Conservation (phyloP, 2,113 vertebrate genomes). For the Cynoglossus semilaevis region DNA sequence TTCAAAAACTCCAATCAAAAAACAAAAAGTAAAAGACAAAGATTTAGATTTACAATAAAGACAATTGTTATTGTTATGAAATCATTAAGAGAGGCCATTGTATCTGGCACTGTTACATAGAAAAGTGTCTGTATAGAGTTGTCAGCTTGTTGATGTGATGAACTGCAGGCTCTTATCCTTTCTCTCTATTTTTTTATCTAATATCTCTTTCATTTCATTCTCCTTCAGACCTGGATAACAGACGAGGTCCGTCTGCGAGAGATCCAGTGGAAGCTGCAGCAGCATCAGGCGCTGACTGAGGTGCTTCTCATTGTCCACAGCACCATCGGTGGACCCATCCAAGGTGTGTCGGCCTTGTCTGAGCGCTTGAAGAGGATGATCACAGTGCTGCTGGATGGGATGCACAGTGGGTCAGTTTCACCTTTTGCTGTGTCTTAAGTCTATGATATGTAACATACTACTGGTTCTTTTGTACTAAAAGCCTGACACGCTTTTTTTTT, state of each 20-base stretch:
- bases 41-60: no score
- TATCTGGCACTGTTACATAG: no score
- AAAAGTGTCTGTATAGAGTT: no score
- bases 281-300: constrained; percentile 81
- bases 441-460: neutral
- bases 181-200: neutral
- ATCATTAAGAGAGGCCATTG: no score
- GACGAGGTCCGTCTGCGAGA: constrained; percentile 86
- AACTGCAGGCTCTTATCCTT: no score
- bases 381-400: constrained; percentile 85
- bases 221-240: constrained; percentile 83
- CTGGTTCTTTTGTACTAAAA: neutral
- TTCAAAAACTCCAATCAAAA: no score
- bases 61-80: no score
- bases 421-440: neutral
- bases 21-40: no score
- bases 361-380: constrained; percentile 84
- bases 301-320: constrained; percentile 87
- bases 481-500: neutral
- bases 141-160: no score
- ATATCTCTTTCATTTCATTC: neutral
- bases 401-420: constrained; percentile 83
- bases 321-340: constrained; percentile 78
- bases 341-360: constrained; percentile 78
- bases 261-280: constrained; percentile 82